Evolutionary conservation across 2,888 invertebrate species (phyloP), one percentile per base, ranked within the genome.

Genomic region (Eucera pruinosa): DNA sequence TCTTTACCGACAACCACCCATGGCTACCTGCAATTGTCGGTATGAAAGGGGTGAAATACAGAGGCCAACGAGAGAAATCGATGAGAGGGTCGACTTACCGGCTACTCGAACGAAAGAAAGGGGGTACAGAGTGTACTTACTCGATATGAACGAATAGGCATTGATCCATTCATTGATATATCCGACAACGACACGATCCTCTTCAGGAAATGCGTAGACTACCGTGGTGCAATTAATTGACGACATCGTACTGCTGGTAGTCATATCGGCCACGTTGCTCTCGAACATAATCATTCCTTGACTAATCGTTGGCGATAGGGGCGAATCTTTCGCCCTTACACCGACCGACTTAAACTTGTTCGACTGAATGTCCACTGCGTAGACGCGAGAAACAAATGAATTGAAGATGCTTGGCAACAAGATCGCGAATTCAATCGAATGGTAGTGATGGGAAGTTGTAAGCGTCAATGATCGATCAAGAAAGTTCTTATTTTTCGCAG

Each of bases 131-230:
- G 57, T 55, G 62, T 92, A 95, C 95, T 95, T 94, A 96, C 96
- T 94, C 94, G 94, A 94, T 86, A 96, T 93, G 90, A 95, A 95
- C 86, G 94, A 93, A 93, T 95, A 95, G 85, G 95, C 94, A 92
- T 94, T 94, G 90, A 95, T 95, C 95, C 95, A 95, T 90, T 95
- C 95, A 83, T 94, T 94, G 91, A 96, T 93, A 93, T 95, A 95
- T 89, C 95, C 95, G 91, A 95, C 93, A 89, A 94, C 94, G 87
- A 90, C 89, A 41, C 90, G 91, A 84, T 92, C 92, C 87, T 93
- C 93, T 86, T 92, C 92, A 87, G 93, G 92, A 76, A 91, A 88
- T 64, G 92, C 89, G 89, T 93, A 93, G 89, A 93, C 91, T 82
- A 93, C 92, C 75, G 93, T 93, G 79, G 94, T 94, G 89, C 94